Conservation (phyloP, 2,888 invertebrate genomes). For the Nomada flava region DNA sequence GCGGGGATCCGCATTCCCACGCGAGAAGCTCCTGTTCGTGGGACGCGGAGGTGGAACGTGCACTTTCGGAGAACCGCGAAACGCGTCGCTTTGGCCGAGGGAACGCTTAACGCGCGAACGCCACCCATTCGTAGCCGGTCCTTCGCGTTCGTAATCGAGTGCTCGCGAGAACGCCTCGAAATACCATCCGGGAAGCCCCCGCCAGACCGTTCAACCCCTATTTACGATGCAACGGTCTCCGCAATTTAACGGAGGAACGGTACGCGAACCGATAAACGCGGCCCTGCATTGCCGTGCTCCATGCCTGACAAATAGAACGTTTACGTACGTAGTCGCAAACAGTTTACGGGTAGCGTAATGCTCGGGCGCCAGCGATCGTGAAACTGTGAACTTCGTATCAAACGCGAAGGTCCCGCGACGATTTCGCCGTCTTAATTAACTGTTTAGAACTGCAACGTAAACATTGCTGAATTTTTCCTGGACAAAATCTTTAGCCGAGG, state of each 20-base stretch:
- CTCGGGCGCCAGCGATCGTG: neutral
- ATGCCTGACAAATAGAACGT: slow-evolving; percentile 48
- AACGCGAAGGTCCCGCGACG: neutral
- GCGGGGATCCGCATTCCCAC: slow-evolving; percentile 16
- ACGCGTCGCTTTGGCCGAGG: slow-evolving; percentile 56
- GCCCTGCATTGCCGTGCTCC: slow-evolving; percentile 58
- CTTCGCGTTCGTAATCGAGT: slow-evolving; percentile 69
- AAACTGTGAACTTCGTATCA: neutral
- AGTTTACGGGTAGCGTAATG: neutral
- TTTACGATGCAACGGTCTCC: slow-evolving; percentile 71
- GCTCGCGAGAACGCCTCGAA: slow-evolving; percentile 63
- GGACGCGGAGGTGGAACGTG: neutral
- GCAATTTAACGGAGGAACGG: slow-evolving; percentile 74
- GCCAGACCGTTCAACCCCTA: slow-evolving; percentile 56
- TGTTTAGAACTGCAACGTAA: neutral
- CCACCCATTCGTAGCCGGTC: slow-evolving; percentile 46
- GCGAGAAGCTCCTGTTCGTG: slow-evolving; percentile 4
- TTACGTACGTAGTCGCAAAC: slow-evolving; percentile 10
- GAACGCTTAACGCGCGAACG: slow-evolving; percentile 36
- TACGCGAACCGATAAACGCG: slow-evolving; percentile 73
- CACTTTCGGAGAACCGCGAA: slow-evolving; percentile 67
- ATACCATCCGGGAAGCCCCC: slow-evolving; percentile 7
- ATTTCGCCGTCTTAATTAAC: slow-evolving; percentile 3
- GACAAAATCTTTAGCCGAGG: neutral
- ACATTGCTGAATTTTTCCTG: too few species aligned